A percentile compares a stretch with the other conserved stretches of the same genome.
phyloP scores from a whole-genome alignment of 2,797 vertebrate species.

The Heterohyrax brucei region DNA sequence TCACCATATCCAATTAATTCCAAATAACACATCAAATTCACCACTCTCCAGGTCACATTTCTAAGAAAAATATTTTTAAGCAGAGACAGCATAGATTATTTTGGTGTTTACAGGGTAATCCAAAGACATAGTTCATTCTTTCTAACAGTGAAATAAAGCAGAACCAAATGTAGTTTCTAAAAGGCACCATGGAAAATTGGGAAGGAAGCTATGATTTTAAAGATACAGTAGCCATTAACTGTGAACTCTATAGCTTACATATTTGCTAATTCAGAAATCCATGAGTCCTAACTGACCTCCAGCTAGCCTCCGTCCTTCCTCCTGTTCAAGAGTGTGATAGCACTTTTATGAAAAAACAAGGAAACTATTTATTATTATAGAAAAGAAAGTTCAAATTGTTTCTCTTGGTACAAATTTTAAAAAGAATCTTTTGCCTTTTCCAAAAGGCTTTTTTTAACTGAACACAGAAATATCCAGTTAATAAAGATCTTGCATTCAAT shows the following conservation, averaged over 20 bases:
- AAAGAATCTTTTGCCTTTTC: constrained; percentile 47
- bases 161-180: constrained; percentile 71
- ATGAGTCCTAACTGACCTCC: constrained; percentile 55
- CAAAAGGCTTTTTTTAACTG: constrained; percentile 54
- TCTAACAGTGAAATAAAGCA: constrained; percentile 59
- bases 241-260: constrained; percentile 58
- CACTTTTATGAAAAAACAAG: constrained; percentile 60
- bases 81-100: constrained; percentile 58
- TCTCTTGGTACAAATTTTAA: constrained; percentile 61
- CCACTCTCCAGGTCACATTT: constrained; percentile 63
- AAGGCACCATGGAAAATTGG: constrained; percentile 60
- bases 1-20: constrained; percentile 53
- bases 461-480: constrained; percentile 35
- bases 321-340: neutral
- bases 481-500: constrained; percentile 8
- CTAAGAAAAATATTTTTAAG: constrained; percentile 63
- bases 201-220: constrained; percentile 63
- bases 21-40: neutral
- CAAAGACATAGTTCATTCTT: constrained; percentile 68
- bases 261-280: constrained; percentile 72
- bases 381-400: constrained; percentile 65
- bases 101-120: constrained; percentile 59
- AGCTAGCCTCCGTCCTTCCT: neutral
- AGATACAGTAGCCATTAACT: constrained; percentile 56
- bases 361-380: constrained; percentile 48